Evolutionary conservation across 2,888 invertebrate species (phyloP), one percentile per base, ranked within the genome.

Genomic region (Opisthograptis luteolata): DNA sequence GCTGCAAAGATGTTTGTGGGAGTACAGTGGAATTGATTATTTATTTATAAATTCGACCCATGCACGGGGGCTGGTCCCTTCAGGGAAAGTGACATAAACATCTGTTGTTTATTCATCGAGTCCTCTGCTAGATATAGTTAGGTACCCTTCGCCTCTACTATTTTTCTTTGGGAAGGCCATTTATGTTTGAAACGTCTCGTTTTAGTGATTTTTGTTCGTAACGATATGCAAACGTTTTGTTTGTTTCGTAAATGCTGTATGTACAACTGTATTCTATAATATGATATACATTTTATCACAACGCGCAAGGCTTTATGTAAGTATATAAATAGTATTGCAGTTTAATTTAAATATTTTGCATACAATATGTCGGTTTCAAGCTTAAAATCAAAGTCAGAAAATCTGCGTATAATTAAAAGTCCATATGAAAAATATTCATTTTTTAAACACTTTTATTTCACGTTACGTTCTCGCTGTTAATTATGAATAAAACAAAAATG

Each of bases 81-180:
- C 46, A 19, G 52, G 66, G 60, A 59, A 62, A 64, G 67, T 68
- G 70, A 71, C 73, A 73, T 68, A 74, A 79, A 78, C 82, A 82
- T 69, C 76, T 80, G 81, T 76, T 84, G 81, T 84, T 84, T 84
- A 84, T 86, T 84, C 81, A 84, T 78, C 71, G 74, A 57, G 63
- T 67, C 70, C 62, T 60, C 61, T 61, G 66, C 70, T 73, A 69
- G 60, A 60, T 72, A 71, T 69, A 64, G 67, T 67, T 62, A 68
- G 66, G 72, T 64, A 25, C 25, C 25, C 8, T 1, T 69, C 63
- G 61, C 56, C 53, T 17, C 13, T 24, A 51, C 64, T 58, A 46
- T 53, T 68, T 70, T 69, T 66, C 66, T 60, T 68, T 73, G 63
- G 61, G 64, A 46, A 56, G 41, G 57, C 50, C 60, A 61, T 66